Percentiles rank a stretch among this genome's conserved stretches.
phyloP scores from a whole-genome alignment of 1,140 invertebrate species.

The Semibalanus balanoides region DNA sequence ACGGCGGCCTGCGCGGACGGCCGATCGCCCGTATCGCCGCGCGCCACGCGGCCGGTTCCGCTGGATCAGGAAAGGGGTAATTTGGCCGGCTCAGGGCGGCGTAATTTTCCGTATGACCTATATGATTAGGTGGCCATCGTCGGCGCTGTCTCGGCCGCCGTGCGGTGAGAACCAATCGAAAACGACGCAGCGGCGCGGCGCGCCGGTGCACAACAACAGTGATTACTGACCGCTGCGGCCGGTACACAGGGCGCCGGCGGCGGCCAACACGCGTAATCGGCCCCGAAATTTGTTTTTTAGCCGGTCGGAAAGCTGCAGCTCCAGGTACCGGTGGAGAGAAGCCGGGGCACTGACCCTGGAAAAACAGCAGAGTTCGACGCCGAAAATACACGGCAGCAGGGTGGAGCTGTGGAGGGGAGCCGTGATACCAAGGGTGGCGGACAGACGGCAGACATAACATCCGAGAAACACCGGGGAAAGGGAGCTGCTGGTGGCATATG shows the following conservation, averaged over 20 bases:
- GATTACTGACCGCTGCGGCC: neutral
- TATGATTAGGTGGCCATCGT: neutral
- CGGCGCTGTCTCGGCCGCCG: too few species aligned
- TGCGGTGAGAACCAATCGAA: neutral
- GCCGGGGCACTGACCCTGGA: neutral
- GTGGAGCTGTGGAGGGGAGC: too few species aligned
- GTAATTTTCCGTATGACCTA: slow-evolving; percentile 2
- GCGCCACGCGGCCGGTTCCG: neutral
- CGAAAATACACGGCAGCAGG: neutral
- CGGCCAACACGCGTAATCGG: neutral
- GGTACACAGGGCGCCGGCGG: too few species aligned
- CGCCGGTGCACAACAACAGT: neutral
- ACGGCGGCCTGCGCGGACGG: too few species aligned
- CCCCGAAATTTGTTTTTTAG: neutral
- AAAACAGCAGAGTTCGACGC: neutral
- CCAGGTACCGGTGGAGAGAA: too few species aligned
- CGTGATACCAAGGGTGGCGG: too few species aligned
- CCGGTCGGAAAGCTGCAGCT: neutral
- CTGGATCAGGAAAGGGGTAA: neutral
- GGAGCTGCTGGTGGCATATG: too few species aligned
- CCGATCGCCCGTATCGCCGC: neutral
- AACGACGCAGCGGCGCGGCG: neutral
- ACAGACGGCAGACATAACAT: too few species aligned
- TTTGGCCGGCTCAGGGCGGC: neutral
- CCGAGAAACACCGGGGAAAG: too few species aligned